A percentile compares a stretch with the other conserved stretches of the same genome.
These are phyloP conservation scores for Catharus bicknelli DNA, from an alignment of 2,113 vertebrate species.

Conservation along the genomic window DNA sequence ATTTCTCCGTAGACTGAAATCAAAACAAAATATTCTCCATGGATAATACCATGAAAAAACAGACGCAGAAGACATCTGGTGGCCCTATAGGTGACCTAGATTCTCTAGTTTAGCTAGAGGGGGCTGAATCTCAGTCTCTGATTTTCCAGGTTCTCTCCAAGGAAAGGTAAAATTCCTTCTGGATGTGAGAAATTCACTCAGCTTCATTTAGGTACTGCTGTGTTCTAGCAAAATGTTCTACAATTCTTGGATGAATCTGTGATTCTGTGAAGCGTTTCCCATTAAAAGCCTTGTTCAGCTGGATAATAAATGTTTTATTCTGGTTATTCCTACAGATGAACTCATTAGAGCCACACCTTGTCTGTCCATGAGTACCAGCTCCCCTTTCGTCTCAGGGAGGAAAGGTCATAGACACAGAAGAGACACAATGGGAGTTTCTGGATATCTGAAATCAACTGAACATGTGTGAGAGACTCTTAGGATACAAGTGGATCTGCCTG, in stretches of 20 bases:
- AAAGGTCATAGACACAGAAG: neutral
- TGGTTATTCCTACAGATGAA: neutral
- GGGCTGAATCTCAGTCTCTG: neutral
- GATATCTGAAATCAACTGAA: neutral
- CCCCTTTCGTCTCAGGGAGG: neutral
- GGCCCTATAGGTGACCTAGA: neutral
- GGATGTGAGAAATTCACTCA: neutral
- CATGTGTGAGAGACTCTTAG: neutral
- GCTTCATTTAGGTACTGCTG: neutral
- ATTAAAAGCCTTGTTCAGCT: neutral
- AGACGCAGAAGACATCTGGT: neutral
- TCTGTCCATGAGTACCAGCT: neutral
- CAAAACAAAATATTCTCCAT: neutral
- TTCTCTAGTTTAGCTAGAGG: neutral
- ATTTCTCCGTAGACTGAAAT: slow-evolving; percentile 5
- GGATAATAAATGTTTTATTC: neutral
- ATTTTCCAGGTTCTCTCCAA: neutral
- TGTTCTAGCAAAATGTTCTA: neutral
- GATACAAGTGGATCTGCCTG: neutral
- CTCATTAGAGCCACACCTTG: neutral
- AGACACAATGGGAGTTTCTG: neutral
- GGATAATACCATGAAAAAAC: neutral
- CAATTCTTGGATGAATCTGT: neutral
- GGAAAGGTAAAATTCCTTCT: slow-evolving; percentile 3
- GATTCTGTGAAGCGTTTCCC: neutral